Evolutionary conservation across 2,113 vertebrate species (phyloP).

Genomic region (Pangasianodon hypophthalmus): DNA sequence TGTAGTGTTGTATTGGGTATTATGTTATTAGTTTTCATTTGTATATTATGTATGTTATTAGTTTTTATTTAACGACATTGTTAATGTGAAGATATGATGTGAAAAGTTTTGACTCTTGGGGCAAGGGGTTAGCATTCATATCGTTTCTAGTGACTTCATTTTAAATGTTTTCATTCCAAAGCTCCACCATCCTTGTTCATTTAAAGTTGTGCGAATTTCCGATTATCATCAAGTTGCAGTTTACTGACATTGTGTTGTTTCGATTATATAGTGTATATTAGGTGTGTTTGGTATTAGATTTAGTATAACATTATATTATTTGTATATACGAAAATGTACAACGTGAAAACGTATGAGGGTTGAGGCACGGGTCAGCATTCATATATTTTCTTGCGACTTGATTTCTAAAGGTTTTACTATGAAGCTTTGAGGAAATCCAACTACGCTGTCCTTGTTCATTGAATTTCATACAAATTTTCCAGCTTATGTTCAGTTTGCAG

Average conservation of each 20-base stretch:
- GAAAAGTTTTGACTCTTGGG: too few species aligned
- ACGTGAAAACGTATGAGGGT: too few species aligned
- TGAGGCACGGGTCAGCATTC: too few species aligned
- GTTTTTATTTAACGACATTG: neutral
- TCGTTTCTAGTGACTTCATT: too few species aligned
- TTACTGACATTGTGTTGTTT: neutral
- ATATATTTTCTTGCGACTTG: too few species aligned
- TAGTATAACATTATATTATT: neutral
- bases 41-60: neutral
- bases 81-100: neutral
- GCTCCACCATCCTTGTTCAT: neutral
- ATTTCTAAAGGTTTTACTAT: too few species aligned
- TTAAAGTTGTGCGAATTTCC: neutral
- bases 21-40: neutral
- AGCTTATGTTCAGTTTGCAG: too few species aligned
- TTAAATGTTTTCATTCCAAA: neutral
- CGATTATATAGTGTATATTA: neutral
- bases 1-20: neutral
- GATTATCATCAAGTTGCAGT: neutral
- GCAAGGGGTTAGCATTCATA: too few species aligned
- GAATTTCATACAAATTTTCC: too few species aligned
- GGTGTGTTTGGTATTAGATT: neutral
- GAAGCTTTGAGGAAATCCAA: too few species aligned
- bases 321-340: neutral
- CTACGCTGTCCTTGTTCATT: too few species aligned